Conservation (phyloP, 2,113 vertebrate genomes). For the Chlorodrepanis virens region DNA sequence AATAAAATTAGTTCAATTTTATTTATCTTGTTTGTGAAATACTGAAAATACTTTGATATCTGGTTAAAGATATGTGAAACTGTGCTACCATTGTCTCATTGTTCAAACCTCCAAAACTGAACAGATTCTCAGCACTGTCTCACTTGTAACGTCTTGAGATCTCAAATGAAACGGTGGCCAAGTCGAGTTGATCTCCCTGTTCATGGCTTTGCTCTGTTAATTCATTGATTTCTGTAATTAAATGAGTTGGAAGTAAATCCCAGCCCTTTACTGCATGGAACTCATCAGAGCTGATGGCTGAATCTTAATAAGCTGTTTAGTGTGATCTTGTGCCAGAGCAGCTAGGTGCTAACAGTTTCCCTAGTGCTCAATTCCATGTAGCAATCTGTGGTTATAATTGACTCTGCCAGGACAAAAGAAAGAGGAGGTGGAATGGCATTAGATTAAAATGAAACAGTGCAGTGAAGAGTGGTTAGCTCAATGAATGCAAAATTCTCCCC, state of each 20-base stretch:
- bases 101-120: neutral
- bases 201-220: constrained; percentile 48
- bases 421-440: constrained; percentile 52
- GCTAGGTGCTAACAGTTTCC: constrained; percentile 69
- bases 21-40: neutral
- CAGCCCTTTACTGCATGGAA: constrained; percentile 58
- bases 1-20: neutral
- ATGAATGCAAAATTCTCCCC: neutral
- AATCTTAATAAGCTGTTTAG: constrained; percentile 79
- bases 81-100: neutral
- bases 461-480: constrained; percentile 10
- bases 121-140: neutral
- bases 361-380: constrained; percentile 55
- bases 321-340: constrained; percentile 65
- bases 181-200: constrained; percentile 47
- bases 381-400: constrained; percentile 73
- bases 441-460: constrained; percentile 46
- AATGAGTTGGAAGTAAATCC: constrained; percentile 75
- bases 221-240: constrained; percentile 79
- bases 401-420: constrained; percentile 67
- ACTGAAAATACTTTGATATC: neutral
- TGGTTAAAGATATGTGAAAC: neutral
- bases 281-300: constrained; percentile 68
- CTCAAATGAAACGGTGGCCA: neutral
- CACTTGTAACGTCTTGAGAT: constrained; percentile 18